A percentile compares a stretch with the other conserved stretches of the same genome.
Conservation (phyloP, 2,888 invertebrate genomes). For the Actias luna region DNA sequence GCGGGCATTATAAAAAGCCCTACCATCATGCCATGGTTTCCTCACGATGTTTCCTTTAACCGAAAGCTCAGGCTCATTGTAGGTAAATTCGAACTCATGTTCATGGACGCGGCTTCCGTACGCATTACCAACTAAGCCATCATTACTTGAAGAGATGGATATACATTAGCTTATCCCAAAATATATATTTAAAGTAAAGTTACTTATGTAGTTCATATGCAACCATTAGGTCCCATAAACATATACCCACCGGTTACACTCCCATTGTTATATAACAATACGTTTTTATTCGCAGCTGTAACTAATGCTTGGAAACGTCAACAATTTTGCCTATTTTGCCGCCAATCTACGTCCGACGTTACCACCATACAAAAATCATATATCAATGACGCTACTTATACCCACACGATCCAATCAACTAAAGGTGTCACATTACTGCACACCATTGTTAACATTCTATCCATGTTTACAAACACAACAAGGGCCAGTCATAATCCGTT, state of each 20-base stretch:
- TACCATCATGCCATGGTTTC: no score
- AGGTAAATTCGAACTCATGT: no score
- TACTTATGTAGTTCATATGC: neutral
- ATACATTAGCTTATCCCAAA: no score
- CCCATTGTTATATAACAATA: neutral
- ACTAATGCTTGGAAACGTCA: slow-evolving; percentile 62
- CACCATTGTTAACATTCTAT: slow-evolving; percentile 57
- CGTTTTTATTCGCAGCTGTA: slow-evolving; percentile 51
- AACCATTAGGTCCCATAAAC: neutral
- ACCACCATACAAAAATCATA: slow-evolving; percentile 61
- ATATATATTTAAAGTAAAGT: neutral
- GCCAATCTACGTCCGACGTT: slow-evolving; percentile 55
- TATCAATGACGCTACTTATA: slow-evolving; percentile 68
- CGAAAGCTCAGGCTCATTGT: no score
- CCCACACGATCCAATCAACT: slow-evolving; percentile 61
- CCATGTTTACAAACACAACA: slow-evolving; percentile 81
- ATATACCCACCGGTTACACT: neutral
- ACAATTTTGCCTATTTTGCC: slow-evolving; percentile 73
- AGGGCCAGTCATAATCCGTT: slow-evolving; percentile 80
- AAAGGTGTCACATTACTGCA: slow-evolving; percentile 77
- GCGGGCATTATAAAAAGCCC: no score
- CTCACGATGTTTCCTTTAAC: no score
- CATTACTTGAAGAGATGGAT: no score
- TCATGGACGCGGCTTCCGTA: no score
- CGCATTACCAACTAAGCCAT: no score